Evolutionary conservation across 2,797 vertebrate species (phyloP), one percentile per base, ranked within the genome.

Genomic region (Sebastes itinus): DNA sequence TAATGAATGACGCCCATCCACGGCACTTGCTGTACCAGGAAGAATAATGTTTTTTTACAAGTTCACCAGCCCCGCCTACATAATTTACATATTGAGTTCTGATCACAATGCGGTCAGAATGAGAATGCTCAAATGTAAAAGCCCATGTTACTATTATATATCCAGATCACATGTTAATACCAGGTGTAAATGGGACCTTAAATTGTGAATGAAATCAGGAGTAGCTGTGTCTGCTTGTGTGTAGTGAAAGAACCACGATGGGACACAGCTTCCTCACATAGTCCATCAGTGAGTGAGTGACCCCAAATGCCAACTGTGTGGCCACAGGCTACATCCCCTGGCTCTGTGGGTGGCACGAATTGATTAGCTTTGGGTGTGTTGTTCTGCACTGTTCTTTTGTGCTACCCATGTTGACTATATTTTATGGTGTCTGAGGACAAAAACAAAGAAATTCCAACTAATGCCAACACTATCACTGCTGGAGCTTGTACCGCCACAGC

Each of bases 211-310:
- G 12, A 69, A 35, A 77, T 16, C 55, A 49, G 64, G n/a, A 55
- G 9, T 28, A 18, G 27, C 49, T 8, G 11, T 13, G 11, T 56
- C 13, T 42, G 54, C 27, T 20, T 35, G 12, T 18, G 10, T 23
- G 4, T n/a, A 9, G 28, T 42, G 18, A n/a, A 16, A 23, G 46
- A 63, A 10, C 14, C 13, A 32, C 14, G 33, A 7, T 27, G 25
- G 16, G 7, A 27, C 35, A 22, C 58, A 28, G 13, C 13, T 46
- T 78, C 62, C 65, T 62, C 14, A 7, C 35, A 30, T 13, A 33
- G 56, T 62, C 71, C 22, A 73, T 69, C 67, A 79, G 28, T 56
- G 49, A 80, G 71, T 32, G 63, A 71, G 20, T 80, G 65, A 82
- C 75, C 78, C 27, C n/a, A 62, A 59, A 65, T 64, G 42, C 46